Percentiles rank a stretch among this genome's conserved stretches.
Conservation (phyloP, 2,113 vertebrate genomes). For the Misgurnus anguillicaudatus region DNA sequence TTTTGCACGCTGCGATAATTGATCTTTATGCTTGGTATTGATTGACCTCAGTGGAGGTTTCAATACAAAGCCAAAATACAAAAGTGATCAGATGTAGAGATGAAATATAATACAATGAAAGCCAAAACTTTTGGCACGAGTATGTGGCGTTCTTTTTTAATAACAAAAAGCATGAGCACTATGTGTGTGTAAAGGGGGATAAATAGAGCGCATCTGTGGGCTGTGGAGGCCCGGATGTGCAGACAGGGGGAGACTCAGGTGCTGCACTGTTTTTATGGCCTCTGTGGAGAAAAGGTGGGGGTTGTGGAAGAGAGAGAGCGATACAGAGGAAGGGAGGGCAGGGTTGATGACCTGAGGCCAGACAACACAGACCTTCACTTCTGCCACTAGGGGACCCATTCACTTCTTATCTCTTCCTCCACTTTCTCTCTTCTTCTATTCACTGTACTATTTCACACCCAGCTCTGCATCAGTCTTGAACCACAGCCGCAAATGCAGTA, state of each 20-base stretch:
- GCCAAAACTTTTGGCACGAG: too few species aligned
- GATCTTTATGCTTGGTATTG: neutral
- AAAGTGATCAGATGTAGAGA: neutral
- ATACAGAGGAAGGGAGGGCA: conserved; percentile 66
- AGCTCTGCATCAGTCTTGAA: neutral
- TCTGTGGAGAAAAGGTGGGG: conserved; percentile 74
- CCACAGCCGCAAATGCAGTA: neutral
- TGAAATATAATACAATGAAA: neutral
- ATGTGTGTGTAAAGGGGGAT: conserved; percentile 53
- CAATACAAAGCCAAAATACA: neutral
- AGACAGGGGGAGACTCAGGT: conserved; percentile 75
- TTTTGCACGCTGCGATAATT: neutral
- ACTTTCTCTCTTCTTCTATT: conserved; percentile 67
- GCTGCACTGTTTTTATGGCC: conserved; percentile 77
- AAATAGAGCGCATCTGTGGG: conserved; percentile 55
- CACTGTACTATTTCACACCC: conserved; percentile 69
- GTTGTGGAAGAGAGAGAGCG: conserved; percentile 68
- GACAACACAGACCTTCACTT: conserved; percentile 71
- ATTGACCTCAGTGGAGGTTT: neutral
- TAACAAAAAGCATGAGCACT: conserved; percentile 14
- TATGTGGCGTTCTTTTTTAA: neutral
- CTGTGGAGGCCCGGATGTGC: conserved; percentile 78
- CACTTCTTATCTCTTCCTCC: conserved; percentile 76
- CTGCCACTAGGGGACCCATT: conserved; percentile 67
- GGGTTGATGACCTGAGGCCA: conserved; percentile 74